Evolutionary conservation across 2,888 invertebrate genomes (phyloP).

Genomic region (Tinea semifulvella): DNA sequence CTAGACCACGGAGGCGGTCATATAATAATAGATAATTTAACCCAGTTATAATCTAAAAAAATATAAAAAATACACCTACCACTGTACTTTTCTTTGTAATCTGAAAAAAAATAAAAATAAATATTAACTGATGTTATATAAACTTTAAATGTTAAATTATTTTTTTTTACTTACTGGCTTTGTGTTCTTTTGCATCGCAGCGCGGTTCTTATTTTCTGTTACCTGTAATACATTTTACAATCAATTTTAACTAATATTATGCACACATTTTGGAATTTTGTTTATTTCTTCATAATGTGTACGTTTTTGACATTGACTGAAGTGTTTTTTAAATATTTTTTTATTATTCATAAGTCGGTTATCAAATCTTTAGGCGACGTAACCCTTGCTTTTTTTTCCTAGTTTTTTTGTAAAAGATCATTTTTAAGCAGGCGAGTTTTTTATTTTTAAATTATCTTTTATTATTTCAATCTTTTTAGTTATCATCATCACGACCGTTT

Average conservation of each 20-base stretch:
- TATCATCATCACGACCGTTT: too few species aligned
- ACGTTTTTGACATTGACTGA: not conserved
- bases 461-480: too few species aligned
- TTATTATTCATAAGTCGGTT: too few species aligned
- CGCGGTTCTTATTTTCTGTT: conserved; percentile 30
- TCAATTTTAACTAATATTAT: not conserved
- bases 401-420: too few species aligned
- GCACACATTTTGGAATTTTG: not conserved
- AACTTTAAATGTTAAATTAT: not conserved
- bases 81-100: conserved; percentile 29
- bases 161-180: conserved; percentile 32
- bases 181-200: conserved; percentile 33
- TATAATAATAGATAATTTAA: too few species aligned
- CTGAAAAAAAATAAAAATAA: conserved; percentile 27
- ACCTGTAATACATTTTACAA: conserved; percentile 2
- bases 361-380: too few species aligned
- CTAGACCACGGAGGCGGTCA: too few species aligned
- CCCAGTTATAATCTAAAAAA: too few species aligned
- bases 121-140: conserved; percentile 23
- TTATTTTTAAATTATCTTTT: too few species aligned
- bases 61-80: conserved; percentile 26
- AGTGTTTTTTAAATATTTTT: not conserved
- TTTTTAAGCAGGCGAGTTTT: too few species aligned
- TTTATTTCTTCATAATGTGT: too few species aligned
- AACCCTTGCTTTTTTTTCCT: too few species aligned